Conservation (phyloP, 2,113 vertebrate genomes). For the Prunella himalayana region DNA sequence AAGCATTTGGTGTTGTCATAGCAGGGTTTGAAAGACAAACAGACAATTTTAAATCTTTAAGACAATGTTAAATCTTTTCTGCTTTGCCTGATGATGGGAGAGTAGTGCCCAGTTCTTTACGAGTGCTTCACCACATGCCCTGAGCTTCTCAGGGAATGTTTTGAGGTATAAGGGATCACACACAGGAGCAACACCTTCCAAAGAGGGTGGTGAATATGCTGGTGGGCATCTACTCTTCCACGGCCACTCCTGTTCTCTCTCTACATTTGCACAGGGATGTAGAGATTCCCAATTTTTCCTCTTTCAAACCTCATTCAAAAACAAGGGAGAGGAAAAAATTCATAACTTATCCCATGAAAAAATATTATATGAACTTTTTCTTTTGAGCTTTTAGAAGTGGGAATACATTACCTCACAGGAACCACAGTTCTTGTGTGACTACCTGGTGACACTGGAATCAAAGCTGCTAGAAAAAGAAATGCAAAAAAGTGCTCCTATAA, state of each 20-base stretch:
- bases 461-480: not conserved
- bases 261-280: rapidly evolving
- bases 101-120: not conserved
- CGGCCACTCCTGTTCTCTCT: rapidly evolving
- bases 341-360: not conserved
- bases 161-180: not conserved
- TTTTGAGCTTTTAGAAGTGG: not conserved
- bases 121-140: rapidly evolving
- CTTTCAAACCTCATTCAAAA: not conserved
- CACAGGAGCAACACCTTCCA: rapidly evolving
- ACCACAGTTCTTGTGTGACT: not conserved
- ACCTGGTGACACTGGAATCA: not conserved
- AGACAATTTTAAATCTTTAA: not conserved
- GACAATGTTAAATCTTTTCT: not conserved
- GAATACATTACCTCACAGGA: not conserved
- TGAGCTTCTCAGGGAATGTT: not conserved
- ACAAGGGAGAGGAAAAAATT: not conserved
- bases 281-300: not conserved
- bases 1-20: not conserved
- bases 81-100: not conserved
- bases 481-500: not conserved
- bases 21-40: not conserved
- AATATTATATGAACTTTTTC: not conserved
- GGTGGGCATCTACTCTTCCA: not conserved
- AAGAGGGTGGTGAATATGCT: not conserved